These are phyloP conservation scores for Tylochromis polylepis DNA, from an alignment of 2,113 vertebrate species.

Conservation along the genomic window DNA sequence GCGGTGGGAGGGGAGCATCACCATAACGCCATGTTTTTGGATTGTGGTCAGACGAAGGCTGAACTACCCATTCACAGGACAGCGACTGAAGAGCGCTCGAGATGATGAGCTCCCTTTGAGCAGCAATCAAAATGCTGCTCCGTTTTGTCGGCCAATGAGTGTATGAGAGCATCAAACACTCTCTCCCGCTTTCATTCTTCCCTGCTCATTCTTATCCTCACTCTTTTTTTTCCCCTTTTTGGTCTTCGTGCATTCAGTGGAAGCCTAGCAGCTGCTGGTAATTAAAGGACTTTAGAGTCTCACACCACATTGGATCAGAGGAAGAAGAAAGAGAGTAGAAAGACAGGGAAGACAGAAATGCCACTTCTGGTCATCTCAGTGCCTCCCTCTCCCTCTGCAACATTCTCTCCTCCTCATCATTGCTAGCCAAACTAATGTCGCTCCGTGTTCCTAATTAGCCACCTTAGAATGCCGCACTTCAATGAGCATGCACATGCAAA, in stretches of 20 bases:
- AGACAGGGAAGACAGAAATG: constrained; percentile 24
- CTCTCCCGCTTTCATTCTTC: constrained; percentile 12
- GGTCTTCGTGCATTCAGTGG: constrained; percentile 52
- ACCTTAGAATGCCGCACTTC: constrained; percentile 36
- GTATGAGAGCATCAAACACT: constrained; percentile 49
- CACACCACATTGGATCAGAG: constrained; percentile 46
- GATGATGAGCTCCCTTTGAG: constrained; percentile 69
- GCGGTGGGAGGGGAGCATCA: neutral
- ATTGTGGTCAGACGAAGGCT: constrained; percentile 45
- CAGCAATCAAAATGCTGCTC: constrained; percentile 65
- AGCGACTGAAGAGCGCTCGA: constrained; percentile 58
- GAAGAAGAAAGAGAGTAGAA: constrained; percentile 26
- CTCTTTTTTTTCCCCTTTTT: neutral
- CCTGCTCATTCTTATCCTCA: constrained; percentile 30
- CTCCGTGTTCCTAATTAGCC: constrained; percentile 67
- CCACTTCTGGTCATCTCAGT: constrained; percentile 24
- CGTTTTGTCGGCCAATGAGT: constrained; percentile 54
- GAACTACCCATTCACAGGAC: constrained; percentile 36
- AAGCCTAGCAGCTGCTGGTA: constrained; percentile 70
- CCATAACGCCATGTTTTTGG: constrained; percentile 39
- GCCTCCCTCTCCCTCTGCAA: neutral
- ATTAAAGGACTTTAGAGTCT: constrained; percentile 69
- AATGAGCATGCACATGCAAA: constrained; percentile 8
- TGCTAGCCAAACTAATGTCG: constrained; percentile 55
- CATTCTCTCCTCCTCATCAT: constrained; percentile 26